Base-by-base conservation (phyloP, 2,888 invertebrate genomes). In the Timandra comae region DNA sequence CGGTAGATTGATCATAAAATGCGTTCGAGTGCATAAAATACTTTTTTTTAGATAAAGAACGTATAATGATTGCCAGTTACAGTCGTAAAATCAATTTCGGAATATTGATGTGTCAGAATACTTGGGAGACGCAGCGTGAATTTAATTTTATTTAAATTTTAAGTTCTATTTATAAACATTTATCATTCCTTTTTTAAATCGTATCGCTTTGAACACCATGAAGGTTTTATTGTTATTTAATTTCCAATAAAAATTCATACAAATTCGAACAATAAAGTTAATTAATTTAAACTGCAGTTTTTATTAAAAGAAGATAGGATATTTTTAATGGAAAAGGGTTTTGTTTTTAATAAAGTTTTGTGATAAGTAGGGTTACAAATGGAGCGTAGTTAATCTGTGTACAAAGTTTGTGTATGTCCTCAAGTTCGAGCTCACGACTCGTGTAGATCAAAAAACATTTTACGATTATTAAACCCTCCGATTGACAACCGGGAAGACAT, bases 401-500 rank as follows among this genome's bases (percentile, higher is more conserved):
- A n/a, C 27, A 33, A 32, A 41, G 44, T 37, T 28, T 45, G 44
- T 43, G 45, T 49, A 49, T 43, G 52, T 50, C 40, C 44, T 43
- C 51, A 49, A 49, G 47, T 34, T 52, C 46, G 49, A 51, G 49
- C 50, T 54, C 53, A 55, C 56, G 48, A 49, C 46, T 41, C 55
- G 73, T 73, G 67, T 78, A 62, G 77, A 76, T 79, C 77, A 71
- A 79, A 77, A 71, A 73, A 63, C 76, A 75, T 78, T 85, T 85
- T 84, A 85, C 74, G 85, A 82, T 84, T 85, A 85, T 85, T 78
- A 84, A 84, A 73, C 71, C 72, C 66, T 39, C 45, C 73, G 75
- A 79, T 81, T 81, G 85, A 85, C 85, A 84, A 81, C 75, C 80
- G 76, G 73, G 77, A 77, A 82, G 78, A 63, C 72, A 69, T 77